These are phyloP conservation scores for Orcinus orca DNA, from an alignment of 2,113 vertebrate species.

Conservation along the genomic window DNA sequence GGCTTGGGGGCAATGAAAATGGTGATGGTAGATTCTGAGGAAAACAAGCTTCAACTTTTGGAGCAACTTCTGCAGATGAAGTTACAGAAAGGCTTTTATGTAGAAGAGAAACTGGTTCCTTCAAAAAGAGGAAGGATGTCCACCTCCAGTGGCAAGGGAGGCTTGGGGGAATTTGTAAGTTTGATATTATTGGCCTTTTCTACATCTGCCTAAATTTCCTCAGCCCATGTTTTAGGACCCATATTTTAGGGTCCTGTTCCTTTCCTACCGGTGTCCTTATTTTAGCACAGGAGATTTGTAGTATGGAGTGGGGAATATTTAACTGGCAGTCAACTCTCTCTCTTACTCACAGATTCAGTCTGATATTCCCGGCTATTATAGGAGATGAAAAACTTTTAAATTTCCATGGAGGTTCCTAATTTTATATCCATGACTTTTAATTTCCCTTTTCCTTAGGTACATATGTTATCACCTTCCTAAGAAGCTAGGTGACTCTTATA, in stretches of 20 bases:
- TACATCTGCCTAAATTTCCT: neutral
- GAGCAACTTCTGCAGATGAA: neutral
- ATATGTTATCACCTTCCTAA: neutral
- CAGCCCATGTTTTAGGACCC: neutral
- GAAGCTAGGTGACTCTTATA: neutral
- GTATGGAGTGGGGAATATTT: fast-evolving
- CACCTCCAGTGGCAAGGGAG: neutral
- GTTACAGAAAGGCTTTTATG: neutral
- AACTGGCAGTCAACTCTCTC: neutral
- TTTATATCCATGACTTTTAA: neutral
- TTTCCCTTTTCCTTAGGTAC: neutral
- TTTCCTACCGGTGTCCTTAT: fast-evolving
- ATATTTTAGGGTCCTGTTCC: neutral
- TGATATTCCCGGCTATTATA: neutral
- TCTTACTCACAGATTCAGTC: neutral
- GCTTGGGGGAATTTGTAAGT: neutral
- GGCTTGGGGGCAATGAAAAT: neutral
- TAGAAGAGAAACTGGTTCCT: neutral
- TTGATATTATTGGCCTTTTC: neutral
- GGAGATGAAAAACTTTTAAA: neutral
- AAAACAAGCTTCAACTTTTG: neutral
- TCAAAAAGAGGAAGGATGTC: neutral
- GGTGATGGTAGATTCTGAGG: neutral
- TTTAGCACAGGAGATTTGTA: neutral
- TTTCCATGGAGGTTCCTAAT: neutral